Conservation (phyloP, 2,113 vertebrate species). For the Trogon surrucura region DNA sequence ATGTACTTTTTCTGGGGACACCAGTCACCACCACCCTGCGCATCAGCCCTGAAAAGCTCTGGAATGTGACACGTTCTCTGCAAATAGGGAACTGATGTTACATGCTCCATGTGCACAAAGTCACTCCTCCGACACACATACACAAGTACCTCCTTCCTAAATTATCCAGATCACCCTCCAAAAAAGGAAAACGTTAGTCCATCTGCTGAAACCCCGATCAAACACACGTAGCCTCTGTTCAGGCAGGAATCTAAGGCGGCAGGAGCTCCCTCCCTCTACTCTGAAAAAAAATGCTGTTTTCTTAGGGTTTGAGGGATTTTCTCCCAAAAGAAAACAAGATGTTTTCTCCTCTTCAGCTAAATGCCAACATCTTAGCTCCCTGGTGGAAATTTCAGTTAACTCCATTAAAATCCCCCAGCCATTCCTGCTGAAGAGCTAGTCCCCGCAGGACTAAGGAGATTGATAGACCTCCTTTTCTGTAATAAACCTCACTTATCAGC, state of each 20-base stretch:
- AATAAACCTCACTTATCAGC: slow-evolving; percentile 41
- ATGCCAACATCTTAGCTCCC: not conserved
- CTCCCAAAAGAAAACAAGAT: not conserved
- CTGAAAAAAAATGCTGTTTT: not conserved
- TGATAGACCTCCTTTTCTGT: not conserved
- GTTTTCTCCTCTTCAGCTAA: slow-evolving; percentile 10
- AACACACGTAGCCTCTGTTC: not conserved
- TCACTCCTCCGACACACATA: not conserved
- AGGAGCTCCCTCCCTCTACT: not conserved
- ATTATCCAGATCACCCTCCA: not conserved
- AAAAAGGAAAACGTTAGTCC: not conserved
- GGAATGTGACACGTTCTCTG: not conserved
- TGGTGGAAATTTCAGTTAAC: slow-evolving; percentile 4
- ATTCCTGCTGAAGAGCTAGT: not conserved
- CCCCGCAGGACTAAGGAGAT: slow-evolving; percentile 16
- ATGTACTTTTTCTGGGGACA: not conserved
- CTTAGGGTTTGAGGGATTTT: not conserved
- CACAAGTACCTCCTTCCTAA: not conserved
- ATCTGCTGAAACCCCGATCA: not conserved
- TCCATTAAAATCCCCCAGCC: slow-evolving; percentile 3
- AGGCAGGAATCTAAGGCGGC: not conserved
- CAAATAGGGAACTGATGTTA: not conserved
- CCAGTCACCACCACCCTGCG: not conserved
- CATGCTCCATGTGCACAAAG: not conserved
- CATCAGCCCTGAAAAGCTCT: not conserved